These are phyloP conservation scores for Drosophila bifasciata DNA, from an alignment of 1,140 invertebrate genomes.

Conservation along the genomic window DNA sequence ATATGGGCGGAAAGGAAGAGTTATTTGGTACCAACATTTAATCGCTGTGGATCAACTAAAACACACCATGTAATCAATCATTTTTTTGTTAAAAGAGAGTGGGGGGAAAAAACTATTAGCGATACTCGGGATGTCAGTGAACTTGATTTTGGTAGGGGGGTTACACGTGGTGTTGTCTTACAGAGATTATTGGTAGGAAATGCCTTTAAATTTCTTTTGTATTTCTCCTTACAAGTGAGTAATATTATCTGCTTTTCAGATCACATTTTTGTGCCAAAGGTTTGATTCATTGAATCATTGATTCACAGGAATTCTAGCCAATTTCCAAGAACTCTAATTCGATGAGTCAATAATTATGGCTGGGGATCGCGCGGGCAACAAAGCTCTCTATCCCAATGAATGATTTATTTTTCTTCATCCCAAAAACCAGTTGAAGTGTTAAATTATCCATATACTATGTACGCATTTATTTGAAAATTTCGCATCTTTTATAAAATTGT, in stretches of 20 bases:
- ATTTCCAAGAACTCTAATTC: conserved; percentile 14
- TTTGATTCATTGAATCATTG: conserved; percentile 1
- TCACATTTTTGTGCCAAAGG: too few relatives aligned
- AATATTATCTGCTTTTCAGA: too few relatives aligned
- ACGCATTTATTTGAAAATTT: conserved; percentile 12
- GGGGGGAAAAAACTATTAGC: background rate
- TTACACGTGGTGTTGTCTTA: background rate
- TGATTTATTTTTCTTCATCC: conserved; percentile 24
- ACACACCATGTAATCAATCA: conserved; percentile 32
- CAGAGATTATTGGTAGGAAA: too few relatives aligned
- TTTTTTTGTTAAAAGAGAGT: conserved; percentile 13
- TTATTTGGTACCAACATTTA: conserved; percentile 14
- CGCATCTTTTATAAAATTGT: conserved; percentile 34
- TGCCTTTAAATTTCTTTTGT: too few relatives aligned
- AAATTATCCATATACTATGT: conserved; percentile 16
- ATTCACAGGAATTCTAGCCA: background rate
- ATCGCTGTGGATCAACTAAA: conserved; percentile 21
- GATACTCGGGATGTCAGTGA: background rate
- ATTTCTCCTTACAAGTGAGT: too few relatives aligned
- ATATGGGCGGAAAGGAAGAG: conserved; percentile 27
- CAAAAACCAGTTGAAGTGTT: conserved; percentile 26
- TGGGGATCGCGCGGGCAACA: too few relatives aligned
- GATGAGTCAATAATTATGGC: conserved; percentile 20
- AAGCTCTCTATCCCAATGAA: conserved; percentile 17
- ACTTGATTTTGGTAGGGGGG: background rate